Percentiles rank a stretch among this genome's conserved stretches.
These are phyloP conservation scores for Apostichopus leukothele DNA, from an alignment of 53 echinoderm and acorn worm species.

Conservation along the genomic window DNA sequence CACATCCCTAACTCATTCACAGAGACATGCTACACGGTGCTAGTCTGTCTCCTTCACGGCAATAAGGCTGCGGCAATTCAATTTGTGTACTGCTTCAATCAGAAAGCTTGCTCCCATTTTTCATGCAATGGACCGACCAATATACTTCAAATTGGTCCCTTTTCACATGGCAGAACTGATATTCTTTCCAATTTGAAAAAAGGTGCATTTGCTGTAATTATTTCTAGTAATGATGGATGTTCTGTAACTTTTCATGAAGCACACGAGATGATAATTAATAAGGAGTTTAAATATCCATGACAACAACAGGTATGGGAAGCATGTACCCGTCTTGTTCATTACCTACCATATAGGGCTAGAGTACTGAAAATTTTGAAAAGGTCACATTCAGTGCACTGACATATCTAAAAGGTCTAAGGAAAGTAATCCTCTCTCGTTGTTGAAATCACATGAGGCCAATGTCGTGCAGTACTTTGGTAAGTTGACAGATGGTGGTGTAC, in stretches of 20 bases:
- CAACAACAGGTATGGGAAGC: slow-evolving; percentile 18
- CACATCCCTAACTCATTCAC: slow-evolving; percentile 21
- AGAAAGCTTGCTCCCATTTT: slow-evolving; percentile 13
- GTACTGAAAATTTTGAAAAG: slow-evolving; percentile 1
- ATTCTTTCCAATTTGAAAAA: slow-evolving; percentile 29
- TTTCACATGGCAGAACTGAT: slow-evolving; percentile 34
- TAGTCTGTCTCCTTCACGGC: slow-evolving; percentile 16
- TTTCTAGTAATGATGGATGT: slow-evolving; percentile 47
- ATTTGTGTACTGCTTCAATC: neutral
- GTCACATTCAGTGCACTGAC: neutral
- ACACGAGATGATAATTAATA: slow-evolving; percentile 71
- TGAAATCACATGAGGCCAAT: neutral
- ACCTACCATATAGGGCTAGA: neutral
- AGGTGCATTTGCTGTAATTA: slow-evolving; percentile 62
- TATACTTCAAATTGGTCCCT: slow-evolving; percentile 20
- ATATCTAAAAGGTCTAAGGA: neutral
- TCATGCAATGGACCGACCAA: slow-evolving; percentile 6
- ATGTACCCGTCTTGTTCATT: neutral
- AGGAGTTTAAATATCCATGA: slow-evolving; percentile 58
- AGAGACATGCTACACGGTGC: slow-evolving; percentile 33
- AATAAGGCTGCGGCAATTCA: neutral
- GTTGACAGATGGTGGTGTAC: neutral
- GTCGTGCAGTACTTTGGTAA: neutral
- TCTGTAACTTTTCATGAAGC: slow-evolving; percentile 67
- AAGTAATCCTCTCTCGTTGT: neutral